Conservation (phyloP, 2,797 vertebrate species). For the Cercopithecus petaurista region DNA sequence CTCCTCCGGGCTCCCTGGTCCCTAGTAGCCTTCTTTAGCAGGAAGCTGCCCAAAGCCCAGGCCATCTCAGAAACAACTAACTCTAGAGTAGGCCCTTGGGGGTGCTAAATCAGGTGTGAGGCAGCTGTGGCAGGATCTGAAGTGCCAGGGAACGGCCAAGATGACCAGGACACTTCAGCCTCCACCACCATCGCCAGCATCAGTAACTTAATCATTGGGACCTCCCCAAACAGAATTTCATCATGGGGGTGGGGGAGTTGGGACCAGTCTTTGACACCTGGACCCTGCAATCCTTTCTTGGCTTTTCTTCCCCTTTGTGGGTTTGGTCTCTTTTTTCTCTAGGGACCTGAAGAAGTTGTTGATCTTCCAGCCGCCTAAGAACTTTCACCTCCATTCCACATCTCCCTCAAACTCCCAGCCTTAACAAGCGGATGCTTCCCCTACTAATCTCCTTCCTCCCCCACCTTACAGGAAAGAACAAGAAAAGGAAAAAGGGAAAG, state of each 20-base stretch:
- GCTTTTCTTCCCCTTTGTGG: not conserved
- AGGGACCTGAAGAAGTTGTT: not conserved
- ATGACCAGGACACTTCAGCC: too few species aligned
- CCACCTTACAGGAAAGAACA: constrained; percentile 52
- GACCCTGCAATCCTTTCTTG: not conserved
- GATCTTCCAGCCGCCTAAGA: not conserved
- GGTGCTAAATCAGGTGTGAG: not conserved
- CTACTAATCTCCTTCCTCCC: not conserved
- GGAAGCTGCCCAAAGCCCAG: not conserved
- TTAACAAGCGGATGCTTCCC: not conserved
- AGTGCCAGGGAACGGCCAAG: not conserved
- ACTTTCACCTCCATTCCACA: constrained; percentile 51
- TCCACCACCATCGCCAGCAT: not conserved
- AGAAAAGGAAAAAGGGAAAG: not conserved
- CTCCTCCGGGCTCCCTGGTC: not conserved
- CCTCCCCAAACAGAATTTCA: not conserved
- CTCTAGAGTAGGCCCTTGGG: not conserved
- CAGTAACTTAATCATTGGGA: not conserved
- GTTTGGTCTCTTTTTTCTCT: not conserved
- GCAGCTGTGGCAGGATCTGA: not conserved
- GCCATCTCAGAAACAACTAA: constrained; percentile 4
- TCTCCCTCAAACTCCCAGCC: not conserved
- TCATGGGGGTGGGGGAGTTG: not conserved
- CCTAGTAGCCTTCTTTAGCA: not conserved
- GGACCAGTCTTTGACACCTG: not conserved